Conservation (phyloP, 2,888 invertebrate species). For the Theretra japonica region DNA sequence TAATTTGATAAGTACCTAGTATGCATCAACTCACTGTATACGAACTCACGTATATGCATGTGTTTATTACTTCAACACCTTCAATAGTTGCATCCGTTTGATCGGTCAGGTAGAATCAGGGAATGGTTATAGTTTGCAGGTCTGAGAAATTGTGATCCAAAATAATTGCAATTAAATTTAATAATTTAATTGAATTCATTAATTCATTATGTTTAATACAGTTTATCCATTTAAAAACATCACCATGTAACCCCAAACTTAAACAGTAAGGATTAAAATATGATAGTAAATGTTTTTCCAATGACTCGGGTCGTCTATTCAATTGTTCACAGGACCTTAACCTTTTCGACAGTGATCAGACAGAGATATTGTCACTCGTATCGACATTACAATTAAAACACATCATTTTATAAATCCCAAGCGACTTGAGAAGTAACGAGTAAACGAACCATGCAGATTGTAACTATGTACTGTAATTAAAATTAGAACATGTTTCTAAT, state of each 20-base stretch:
- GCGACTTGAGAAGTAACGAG: background rate
- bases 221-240: no score
- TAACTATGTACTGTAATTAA: no score
- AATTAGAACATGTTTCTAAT: background rate
- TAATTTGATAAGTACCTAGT: conserved; percentile 6
- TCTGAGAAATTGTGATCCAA: no score
- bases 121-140: no score
- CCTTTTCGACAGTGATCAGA: conserved; percentile 6
- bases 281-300: background rate
- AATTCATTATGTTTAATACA: no score
- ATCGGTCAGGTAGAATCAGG: no score
- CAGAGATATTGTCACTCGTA: background rate
- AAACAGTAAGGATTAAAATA: background rate
- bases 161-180: no score
- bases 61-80: background rate
- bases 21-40: background rate
- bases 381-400: background rate
- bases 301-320: background rate
- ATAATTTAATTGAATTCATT: no score
- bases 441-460: no score
- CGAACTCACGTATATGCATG: background rate
- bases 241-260: conserved; percentile 1
- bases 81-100: no score
- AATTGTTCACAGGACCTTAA: conserved; percentile 2
- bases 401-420: background rate